Conservation (phyloP, 1,140 invertebrate species). For the Marisa cornuarietis region DNA sequence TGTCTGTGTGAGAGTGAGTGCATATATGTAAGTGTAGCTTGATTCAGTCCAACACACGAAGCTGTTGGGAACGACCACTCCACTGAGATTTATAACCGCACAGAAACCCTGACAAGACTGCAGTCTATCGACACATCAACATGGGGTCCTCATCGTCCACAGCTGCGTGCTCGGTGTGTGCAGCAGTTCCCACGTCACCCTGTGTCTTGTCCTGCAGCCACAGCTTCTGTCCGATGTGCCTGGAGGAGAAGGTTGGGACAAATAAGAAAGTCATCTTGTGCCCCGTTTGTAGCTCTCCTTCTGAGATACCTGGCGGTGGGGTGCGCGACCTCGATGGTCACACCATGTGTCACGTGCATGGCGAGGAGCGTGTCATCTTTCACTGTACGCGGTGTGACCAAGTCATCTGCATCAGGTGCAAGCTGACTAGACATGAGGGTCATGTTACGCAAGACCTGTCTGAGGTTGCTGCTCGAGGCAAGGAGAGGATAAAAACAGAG, state of each 20-base stretch:
- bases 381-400: background rate
- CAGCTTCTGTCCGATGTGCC: background rate
- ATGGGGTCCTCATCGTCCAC: too few relatives aligned
- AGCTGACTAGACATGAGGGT: background rate
- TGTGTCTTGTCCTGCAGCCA: background rate
- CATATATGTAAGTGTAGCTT: too few relatives aligned
- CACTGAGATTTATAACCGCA: too few relatives aligned
- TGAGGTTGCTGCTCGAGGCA: background rate
- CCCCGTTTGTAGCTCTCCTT: background rate
- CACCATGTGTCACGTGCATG: background rate
- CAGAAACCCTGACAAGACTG: too few relatives aligned
- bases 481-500: background rate
- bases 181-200: background rate
- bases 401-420: background rate
- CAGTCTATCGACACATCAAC: too few relatives aligned
- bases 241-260: background rate
- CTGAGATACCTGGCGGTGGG: background rate
- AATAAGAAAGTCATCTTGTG: background rate
- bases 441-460: background rate
- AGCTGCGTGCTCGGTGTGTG: background rate
- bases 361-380: background rate
- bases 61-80: too few relatives aligned
- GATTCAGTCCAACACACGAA: too few relatives aligned
- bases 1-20: too few relatives aligned
- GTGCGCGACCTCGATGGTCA: background rate